Conservation (phyloP, 1,140 invertebrate species). For the Lordiphosa stackelbergi region DNA sequence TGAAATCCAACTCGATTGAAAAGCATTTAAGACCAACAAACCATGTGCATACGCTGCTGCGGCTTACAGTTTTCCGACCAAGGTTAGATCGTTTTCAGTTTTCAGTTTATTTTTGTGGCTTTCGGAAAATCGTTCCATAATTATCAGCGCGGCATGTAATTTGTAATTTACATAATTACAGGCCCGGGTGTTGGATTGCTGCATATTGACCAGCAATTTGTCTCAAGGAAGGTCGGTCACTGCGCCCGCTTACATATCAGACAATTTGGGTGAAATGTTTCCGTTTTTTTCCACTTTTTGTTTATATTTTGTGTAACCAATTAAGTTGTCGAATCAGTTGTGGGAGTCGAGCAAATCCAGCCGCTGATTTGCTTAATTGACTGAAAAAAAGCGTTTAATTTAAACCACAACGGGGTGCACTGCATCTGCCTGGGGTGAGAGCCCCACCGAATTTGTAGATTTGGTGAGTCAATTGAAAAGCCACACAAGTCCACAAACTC, state of each 20-base stretch:
- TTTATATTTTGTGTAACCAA: slow-evolving; percentile 3
- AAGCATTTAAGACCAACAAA: slow-evolving; percentile 54
- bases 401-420: slow-evolving; percentile 43
- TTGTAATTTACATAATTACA: slow-evolving; percentile 72
- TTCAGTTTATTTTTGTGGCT: slow-evolving; percentile 34
- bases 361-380: slow-evolving; percentile 68
- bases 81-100: slow-evolving; percentile 15
- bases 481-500: slow-evolving; percentile 23
- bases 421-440: slow-evolving; percentile 27
- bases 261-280: slow-evolving; percentile 36
- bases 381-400: slow-evolving; percentile 60
- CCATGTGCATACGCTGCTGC: slow-evolving; percentile 3
- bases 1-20: slow-evolving; percentile 69
- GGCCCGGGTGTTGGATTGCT: slow-evolving; percentile 22
- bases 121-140: slow-evolving; percentile 71
- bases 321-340: background rate
- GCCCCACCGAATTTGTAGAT: slow-evolving; percentile 39
- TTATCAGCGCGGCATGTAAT: slow-evolving; percentile 63
- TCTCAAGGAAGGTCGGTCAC: slow-evolving; percentile 48
- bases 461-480: slow-evolving; percentile 68
- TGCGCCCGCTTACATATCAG: slow-evolving; percentile 11
- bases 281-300: slow-evolving; percentile 28
- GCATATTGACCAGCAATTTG: slow-evolving; percentile 52
- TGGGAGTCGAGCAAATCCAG: background rate
- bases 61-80: slow-evolving; percentile 9